phyloP scores from a whole-genome alignment of 2,797 vertebrate species.

The Neoniphon sammara region DNA sequence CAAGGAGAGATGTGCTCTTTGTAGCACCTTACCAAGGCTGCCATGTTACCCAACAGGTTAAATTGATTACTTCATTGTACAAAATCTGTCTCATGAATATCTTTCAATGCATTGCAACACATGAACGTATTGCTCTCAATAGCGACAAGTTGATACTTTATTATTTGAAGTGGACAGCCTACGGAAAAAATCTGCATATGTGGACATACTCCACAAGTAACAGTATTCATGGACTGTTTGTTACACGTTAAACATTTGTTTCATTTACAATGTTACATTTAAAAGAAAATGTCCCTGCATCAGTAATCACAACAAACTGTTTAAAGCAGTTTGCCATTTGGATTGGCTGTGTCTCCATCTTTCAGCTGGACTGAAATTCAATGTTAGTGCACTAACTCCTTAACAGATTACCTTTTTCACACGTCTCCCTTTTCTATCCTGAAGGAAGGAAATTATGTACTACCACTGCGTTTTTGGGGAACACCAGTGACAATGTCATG shows the following conservation, averaged over 20 bases:
- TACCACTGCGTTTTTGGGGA: slow-evolving; percentile 58
- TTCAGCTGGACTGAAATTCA: not conserved
- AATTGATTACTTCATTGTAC: not conserved
- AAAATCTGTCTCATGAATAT: not conserved
- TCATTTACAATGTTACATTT: too few relatives aligned
- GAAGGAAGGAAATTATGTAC: slow-evolving; percentile 49
- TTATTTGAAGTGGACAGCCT: too few relatives aligned
- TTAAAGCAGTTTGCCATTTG: not conserved
- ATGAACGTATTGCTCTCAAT: not conserved
- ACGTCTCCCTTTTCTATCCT: not conserved
- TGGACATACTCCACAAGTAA: too few relatives aligned
- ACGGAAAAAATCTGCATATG: too few relatives aligned
- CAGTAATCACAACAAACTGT: not conserved
- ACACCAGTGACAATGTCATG: slow-evolving; percentile 56
- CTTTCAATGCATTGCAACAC: not conserved
- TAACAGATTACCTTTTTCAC: not conserved
- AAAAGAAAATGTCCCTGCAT: too few relatives aligned
- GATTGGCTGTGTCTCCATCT: not conserved
- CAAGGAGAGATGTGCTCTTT: slow-evolving; percentile 54
- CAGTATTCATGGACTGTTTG: too few relatives aligned
- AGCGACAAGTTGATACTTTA: too few relatives aligned
- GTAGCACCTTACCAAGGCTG: slow-evolving; percentile 59
- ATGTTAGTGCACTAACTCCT: not conserved
- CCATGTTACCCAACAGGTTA: slow-evolving; percentile 57
- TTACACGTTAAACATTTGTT: too few relatives aligned